A percentile compares a stretch with the other conserved stretches of the same genome.
phyloP scores from a whole-genome alignment of 1,140 invertebrate genomes.

The Paralvinella palmiformis region DNA sequence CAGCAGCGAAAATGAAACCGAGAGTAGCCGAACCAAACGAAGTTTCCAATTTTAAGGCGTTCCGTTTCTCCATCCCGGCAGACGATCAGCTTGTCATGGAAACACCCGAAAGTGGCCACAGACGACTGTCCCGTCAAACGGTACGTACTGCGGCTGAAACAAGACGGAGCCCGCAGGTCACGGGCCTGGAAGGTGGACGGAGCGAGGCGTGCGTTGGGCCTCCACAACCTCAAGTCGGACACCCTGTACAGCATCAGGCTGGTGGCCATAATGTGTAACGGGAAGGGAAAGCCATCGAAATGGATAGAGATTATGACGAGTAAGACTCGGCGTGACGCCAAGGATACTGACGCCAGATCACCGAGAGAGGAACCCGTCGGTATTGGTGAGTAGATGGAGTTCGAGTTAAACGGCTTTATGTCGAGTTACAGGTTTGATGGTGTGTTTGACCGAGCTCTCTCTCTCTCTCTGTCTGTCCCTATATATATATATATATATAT shows the following conservation, averaged over 20 bases:
- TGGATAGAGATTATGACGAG: slow-evolving; percentile 5
- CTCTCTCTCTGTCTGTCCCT: no score
- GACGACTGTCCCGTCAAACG: slow-evolving; percentile 2
- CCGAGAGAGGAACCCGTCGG: background rate
- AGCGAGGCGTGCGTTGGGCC: background rate
- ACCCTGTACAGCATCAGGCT: slow-evolving; percentile 4
- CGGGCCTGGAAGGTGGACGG: slow-evolving; percentile 14
- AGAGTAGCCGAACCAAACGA: no score
- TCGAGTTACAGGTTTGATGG: no score
- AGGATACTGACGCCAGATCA: background rate
- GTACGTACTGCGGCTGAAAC: slow-evolving; percentile 11
- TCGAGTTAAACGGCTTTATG: no score
- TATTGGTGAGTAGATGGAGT: background rate
- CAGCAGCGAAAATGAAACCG: no score
- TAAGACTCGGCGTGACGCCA: background rate
- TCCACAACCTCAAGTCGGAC: slow-evolving; percentile 5
- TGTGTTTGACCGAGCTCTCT: no score
- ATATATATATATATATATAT: no score
- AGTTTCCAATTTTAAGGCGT: no score
- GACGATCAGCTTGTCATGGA: background rate
- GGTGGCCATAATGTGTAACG: slow-evolving; percentile 5
- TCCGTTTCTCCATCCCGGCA: no score
- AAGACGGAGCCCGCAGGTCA: background rate
- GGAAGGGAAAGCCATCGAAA: slow-evolving; percentile 5
- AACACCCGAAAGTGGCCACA: background rate